Conservation (phyloP, 92 coral and sea anemone species). For the Meandrina meandrites region DNA sequence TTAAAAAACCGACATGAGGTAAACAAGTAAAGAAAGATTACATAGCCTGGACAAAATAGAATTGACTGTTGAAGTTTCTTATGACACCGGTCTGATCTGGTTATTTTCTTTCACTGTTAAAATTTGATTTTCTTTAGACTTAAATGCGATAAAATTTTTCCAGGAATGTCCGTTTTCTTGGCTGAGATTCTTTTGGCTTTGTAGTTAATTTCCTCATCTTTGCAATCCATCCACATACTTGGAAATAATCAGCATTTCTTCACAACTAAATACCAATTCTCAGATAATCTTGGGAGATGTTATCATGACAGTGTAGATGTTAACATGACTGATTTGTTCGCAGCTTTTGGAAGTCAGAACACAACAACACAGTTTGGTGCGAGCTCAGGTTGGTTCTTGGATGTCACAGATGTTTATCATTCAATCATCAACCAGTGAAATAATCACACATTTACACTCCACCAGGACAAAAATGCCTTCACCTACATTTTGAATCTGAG, state of each 20-base stretch:
- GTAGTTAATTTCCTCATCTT: not conserved
- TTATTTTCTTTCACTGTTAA: not conserved
- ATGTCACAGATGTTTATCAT: not conserved
- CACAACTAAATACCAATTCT: not conserved
- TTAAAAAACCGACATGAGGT: not conserved
- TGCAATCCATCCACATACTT: too few relatives aligned
- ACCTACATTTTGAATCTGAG: too few relatives aligned
- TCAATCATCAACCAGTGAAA: not conserved
- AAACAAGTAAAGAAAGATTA: not conserved
- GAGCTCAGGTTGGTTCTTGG: constrained; percentile 61
- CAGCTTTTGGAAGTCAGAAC: constrained; percentile 55
- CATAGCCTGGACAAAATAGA: not conserved
- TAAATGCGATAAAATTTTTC: not conserved
- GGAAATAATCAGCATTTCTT: not conserved
- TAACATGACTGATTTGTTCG: constrained; percentile 30
- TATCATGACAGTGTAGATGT: not conserved
- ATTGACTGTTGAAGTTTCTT: not conserved
- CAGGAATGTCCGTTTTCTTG: not conserved
- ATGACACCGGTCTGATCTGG: not conserved
- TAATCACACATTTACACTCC: not conserved
- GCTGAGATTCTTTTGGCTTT: not conserved
- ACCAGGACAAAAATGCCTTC: not conserved
- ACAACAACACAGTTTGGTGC: constrained; percentile 79
- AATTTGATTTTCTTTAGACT: not conserved
- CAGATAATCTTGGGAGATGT: not conserved